phyloP scores from a whole-genome alignment of 2,113 vertebrate genomes.

The Rafetus swinhoei region DNA sequence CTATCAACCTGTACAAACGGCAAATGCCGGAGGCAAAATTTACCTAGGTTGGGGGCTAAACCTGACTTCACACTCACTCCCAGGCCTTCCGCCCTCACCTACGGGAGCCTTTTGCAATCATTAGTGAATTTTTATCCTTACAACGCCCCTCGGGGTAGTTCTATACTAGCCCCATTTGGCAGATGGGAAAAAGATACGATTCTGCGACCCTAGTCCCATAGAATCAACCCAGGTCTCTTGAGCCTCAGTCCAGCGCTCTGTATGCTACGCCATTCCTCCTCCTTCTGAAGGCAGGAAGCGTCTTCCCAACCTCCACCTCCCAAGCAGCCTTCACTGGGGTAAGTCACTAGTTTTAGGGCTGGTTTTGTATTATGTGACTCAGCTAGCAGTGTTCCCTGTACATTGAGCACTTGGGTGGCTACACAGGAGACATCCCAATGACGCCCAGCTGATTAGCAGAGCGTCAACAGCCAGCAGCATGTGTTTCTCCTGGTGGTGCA shows the following conservation, averaged over 20 bases:
- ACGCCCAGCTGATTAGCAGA: no score
- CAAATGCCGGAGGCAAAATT: neutral
- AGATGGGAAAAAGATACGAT: neutral
- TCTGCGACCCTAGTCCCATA: neutral
- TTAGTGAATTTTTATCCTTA: neutral
- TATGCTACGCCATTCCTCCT: fast-evolving
- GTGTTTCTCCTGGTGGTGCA: no score
- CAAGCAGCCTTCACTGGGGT: neutral
- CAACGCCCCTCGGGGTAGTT: neutral
- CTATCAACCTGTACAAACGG: fast-evolving
- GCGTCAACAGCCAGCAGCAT: no score
- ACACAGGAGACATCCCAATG: no score
- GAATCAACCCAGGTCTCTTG: neutral
- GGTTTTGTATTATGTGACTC: neutral
- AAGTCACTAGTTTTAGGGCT: neutral
- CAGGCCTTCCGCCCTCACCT: neutral
- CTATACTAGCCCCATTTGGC: neutral
- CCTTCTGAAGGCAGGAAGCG: neutral
- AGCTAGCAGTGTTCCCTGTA: no score
- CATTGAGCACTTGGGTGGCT: no score
- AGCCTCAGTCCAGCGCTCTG: neutral
- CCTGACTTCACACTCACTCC: neutral
- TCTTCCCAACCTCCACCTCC: fast-evolving
- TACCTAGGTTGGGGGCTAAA: neutral
- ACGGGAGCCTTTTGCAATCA: neutral